Conservation (phyloP, 2,797 vertebrate genomes). For the Alectoris magna region DNA sequence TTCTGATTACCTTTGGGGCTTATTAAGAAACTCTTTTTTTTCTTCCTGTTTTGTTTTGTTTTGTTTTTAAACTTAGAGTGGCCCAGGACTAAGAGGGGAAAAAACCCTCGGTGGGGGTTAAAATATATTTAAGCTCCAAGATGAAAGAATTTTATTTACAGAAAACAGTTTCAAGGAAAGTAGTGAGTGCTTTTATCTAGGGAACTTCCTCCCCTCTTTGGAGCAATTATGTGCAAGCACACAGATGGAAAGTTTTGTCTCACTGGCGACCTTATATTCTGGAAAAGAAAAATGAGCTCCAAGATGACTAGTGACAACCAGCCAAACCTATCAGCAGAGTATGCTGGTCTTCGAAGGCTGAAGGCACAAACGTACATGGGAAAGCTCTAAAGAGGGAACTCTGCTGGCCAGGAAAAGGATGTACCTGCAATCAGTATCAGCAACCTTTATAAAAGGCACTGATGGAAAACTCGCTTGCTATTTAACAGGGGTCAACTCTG, state of each 20-base stretch:
- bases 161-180: slow-evolving; percentile 76
- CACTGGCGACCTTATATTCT: slow-evolving; percentile 15
- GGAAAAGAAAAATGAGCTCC: slow-evolving; percentile 56
- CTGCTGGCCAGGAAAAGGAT: not conserved
- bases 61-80: slow-evolving; percentile 63
- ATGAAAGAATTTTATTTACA: slow-evolving; percentile 81
- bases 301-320: slow-evolving; percentile 54
- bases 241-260: slow-evolving; percentile 58
- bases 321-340: not conserved
- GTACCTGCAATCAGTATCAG: not conserved
- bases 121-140: slow-evolving; percentile 81
- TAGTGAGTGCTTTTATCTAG: slow-evolving; percentile 73
- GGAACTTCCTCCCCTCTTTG: slow-evolving; percentile 52
- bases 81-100: slow-evolving; percentile 58
- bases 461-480: not conserved
- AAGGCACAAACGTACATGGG: not conserved
- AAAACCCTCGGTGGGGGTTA: slow-evolving; percentile 72
- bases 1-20: slow-evolving; percentile 80
- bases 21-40: slow-evolving; percentile 79
- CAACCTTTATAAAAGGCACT: not conserved
- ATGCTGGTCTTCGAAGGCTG: slow-evolving; percentile 6
- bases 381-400: slow-evolving; percentile 1
- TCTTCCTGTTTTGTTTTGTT: not conserved
- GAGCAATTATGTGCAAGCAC: slow-evolving; percentile 47
- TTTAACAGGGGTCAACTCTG: not conserved